Evolutionary conservation across 2,797 vertebrate species (phyloP), one percentile per base, ranked within the genome.

Genomic region (Heliangelus exortis): DNA sequence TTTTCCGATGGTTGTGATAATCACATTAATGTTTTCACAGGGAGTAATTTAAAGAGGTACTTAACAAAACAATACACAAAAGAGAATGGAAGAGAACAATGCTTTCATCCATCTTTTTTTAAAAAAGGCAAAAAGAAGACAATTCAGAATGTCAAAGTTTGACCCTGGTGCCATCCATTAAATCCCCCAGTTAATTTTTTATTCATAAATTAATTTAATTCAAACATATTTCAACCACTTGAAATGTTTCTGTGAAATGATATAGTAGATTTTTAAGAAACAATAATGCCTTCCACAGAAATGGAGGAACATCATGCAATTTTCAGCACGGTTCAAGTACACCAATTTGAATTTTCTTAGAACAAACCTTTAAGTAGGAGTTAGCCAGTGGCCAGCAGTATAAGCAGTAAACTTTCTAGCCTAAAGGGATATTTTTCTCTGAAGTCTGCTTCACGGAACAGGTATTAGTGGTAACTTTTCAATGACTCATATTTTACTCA

Each of bases 131-230:
- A 73, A 87, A 62, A n/a, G 13, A 75, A 45, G 16, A 41, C 7
- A 68, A 59, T 80, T 87, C 33, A n/a, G 48, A 91, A 80, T 66
- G 6, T 23, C 48, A 53, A 58, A 45, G 9, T 81, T 79, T 80
- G 10, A 62, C 20, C 6, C 7, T 39, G 15, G 9, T 62, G 12
- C 10, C 21, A 85, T 59, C n/a, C 16, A 58, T 68, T 65, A 45
- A 63, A 50, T 71, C 36, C 4, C 78, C 5, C 55, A 41, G 33
- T 36, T 57, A 61, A 29, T 65, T 90, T 62, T 65, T 88, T 21
- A 81, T 65, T 91, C 72, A 82, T 34, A 90, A 92, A 74, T 88
- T 78, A 74, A 59, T 79, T 73, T 65, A 61, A 59, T 73, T 84
- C 25, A 92, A 87, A 81, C 73, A 47, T 50, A 31, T 77, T 62